These are phyloP conservation scores for Perithous albicinctus DNA, from an alignment of 2,888 invertebrate species.

Conservation along the genomic window DNA sequence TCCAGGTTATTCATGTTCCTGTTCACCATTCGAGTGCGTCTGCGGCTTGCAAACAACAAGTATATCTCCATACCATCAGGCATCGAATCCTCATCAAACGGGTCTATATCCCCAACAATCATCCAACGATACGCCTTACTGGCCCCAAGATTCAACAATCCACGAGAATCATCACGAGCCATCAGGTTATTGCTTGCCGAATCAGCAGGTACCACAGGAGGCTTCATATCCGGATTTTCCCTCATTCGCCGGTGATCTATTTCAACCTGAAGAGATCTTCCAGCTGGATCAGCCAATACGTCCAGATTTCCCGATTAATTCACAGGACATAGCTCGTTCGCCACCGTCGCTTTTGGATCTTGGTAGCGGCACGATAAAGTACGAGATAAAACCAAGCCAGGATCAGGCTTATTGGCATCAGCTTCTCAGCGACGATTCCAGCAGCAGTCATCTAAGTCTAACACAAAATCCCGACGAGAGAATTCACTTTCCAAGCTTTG, in stretches of 20 bases:
- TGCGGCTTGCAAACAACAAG: conserved; percentile 86
- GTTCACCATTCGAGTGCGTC: conserved; percentile 91
- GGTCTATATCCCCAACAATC: conserved; percentile 73
- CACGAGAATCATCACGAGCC: conserved; percentile 75
- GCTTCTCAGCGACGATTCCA: conserved; percentile 82
- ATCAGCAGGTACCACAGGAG: conserved; percentile 83
- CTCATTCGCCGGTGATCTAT: conserved; percentile 88
- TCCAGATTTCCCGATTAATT: conserved; percentile 86
- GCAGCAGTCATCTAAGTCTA: conserved; percentile 81
- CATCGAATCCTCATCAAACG: conserved; percentile 72
- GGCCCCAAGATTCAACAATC: conserved; percentile 82
- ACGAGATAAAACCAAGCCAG: conserved; percentile 85
- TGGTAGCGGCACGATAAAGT: conserved; percentile 89
- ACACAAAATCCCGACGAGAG: conserved; percentile 86
- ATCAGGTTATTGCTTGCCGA: conserved; percentile 81
- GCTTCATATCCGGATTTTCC: conserved; percentile 86
- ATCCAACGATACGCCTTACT: conserved; percentile 77
- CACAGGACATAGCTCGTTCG: conserved; percentile 86
- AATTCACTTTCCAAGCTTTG: conserved; percentile 78
- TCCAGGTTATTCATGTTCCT: conserved; percentile 89
- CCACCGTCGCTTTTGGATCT: conserved; percentile 90
- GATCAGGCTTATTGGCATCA: conserved; percentile 82
- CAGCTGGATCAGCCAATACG: conserved; percentile 91
- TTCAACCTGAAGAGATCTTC: conserved; percentile 92
- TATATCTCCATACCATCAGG: conserved; percentile 73